phyloP scores from a whole-genome alignment of 2,888 invertebrate species.

The Prosopocoilus inquinatus region DNA sequence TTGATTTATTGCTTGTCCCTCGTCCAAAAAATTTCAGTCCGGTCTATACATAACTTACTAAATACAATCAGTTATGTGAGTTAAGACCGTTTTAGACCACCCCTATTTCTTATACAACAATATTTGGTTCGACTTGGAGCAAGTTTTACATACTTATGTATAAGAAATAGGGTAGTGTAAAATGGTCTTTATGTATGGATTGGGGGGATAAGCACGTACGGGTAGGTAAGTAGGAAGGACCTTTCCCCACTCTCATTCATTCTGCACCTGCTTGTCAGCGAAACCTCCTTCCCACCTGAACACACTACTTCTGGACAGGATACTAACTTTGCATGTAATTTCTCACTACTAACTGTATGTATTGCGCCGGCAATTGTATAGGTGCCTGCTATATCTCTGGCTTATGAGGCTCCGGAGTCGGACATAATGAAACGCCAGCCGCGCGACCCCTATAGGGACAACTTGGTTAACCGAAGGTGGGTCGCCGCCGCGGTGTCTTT shows the following conservation, averaged over 20 bases:
- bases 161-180: not conserved
- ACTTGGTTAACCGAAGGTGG: conserved; percentile 98
- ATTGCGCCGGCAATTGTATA: conserved; percentile 58
- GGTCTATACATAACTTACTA: conserved; percentile 23
- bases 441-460: conserved; percentile 96
- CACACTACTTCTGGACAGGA: conserved; percentile 33
- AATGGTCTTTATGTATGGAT: not conserved
- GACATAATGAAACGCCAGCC: conserved; percentile 99
- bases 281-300: conserved; percentile 20
- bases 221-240: conserved; percentile 26
- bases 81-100: no score
- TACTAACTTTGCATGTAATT: conserved; percentile 41
- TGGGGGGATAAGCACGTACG: conserved; percentile 4
- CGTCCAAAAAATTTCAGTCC: conserved; percentile 17
- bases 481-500: conserved; percentile 46
- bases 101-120: not conserved
- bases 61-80: no score
- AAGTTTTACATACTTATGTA: not conserved
- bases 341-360: conserved; percentile 40
- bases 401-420: conserved; percentile 98
- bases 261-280: conserved; percentile 36
- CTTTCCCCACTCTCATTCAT: conserved; percentile 34
- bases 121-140: no score
- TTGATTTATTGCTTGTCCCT: conserved; percentile 35
- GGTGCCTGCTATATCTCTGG: conserved; percentile 98